These are phyloP conservation scores for Thripadectes ignobilis DNA, from an alignment of 2,797 vertebrate genomes.

Conservation along the genomic window DNA sequence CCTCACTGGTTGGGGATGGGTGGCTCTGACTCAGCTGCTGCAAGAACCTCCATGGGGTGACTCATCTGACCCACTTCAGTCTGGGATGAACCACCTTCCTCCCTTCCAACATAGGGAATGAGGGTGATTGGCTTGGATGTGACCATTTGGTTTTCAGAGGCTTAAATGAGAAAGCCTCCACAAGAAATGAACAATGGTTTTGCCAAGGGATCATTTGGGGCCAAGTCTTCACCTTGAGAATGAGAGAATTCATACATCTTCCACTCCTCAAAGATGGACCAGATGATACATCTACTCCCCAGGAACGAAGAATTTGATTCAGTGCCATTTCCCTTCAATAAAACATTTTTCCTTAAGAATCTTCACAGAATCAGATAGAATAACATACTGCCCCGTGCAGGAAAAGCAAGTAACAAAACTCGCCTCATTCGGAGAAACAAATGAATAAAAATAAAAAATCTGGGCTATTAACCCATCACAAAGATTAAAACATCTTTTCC, in stretches of 20 bases:
- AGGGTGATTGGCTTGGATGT: neutral
- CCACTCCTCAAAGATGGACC: neutral
- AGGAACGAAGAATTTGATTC: neutral
- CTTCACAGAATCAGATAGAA: neutral
- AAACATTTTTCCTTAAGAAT: neutral
- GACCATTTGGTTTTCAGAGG: neutral
- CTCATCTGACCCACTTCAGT: neutral
- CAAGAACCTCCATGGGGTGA: neutral
- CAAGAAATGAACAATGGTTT: neutral
- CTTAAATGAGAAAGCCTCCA: neutral
- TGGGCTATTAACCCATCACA: neutral
- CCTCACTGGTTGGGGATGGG: neutral
- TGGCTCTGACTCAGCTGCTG: neutral
- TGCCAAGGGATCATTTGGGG: neutral
- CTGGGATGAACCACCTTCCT: neutral
- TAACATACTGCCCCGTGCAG: neutral
- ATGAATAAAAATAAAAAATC: neutral
- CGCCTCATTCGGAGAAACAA: neutral
- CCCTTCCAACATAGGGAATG: accelerated
- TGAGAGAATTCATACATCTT: neutral
- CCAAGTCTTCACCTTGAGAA: neutral
- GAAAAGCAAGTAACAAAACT: neutral
- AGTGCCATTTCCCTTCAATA: neutral
- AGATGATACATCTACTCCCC: neutral
- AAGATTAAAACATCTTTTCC: conserved; percentile 25